phyloP scores from a whole-genome alignment of 2,888 invertebrate genomes.

The Osedax frankpressi region DNA sequence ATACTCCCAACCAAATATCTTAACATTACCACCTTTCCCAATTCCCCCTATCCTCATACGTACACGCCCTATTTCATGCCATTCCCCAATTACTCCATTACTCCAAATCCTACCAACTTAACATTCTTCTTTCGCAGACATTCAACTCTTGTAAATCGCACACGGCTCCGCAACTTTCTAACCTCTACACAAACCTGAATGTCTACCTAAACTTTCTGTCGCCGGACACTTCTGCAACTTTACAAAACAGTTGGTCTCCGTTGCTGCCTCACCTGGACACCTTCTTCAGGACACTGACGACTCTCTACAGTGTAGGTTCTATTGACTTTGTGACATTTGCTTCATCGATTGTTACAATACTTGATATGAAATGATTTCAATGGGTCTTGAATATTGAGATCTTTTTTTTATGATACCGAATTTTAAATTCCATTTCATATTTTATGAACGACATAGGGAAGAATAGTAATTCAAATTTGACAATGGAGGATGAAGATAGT shows the following conservation, averaged over 20 bases:
- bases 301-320: conserved; percentile 24
- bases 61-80: too few species aligned
- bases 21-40: too few species aligned
- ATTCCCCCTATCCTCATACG: too few species aligned
- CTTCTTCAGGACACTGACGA: conserved; percentile 57
- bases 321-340: too few species aligned
- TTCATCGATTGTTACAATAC: too few species aligned
- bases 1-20: too few species aligned
- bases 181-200: conserved; percentile 59
- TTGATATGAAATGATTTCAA: too few species aligned
- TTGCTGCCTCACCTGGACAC: conserved; percentile 74
- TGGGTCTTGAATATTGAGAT: too few species aligned
- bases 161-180: conserved; percentile 44
- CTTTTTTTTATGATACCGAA: too few species aligned
- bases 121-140: conserved; percentile 45
- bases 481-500: neutral
- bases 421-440: too few species aligned
- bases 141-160: conserved; percentile 66
- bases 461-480: neutral
- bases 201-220: conserved; percentile 83
- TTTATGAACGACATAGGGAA: neutral
- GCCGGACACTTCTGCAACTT: conserved; percentile 57
- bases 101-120: too few species aligned
- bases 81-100: too few species aligned
- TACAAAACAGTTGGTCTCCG: conserved; percentile 57